Evolutionary conservation across 2,888 invertebrate species (phyloP), one percentile per base, ranked within the genome.

Genomic region (Apotomis turbidana): DNA sequence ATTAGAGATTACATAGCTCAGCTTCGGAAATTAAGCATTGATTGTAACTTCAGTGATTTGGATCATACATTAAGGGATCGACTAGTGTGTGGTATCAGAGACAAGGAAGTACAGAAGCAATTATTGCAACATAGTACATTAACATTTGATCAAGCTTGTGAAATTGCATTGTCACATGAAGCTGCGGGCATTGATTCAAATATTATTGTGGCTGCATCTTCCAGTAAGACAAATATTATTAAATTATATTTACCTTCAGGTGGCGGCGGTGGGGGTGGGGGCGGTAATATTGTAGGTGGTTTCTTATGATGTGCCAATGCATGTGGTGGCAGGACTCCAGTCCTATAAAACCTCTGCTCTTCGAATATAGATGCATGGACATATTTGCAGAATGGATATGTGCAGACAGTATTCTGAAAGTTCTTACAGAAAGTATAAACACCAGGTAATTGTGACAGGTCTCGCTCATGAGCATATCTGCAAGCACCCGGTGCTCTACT

Each of bases 351-450:
- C 15, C 81, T 74, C 55, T 88, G 87, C 59, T 90, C 88, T 69
- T 90, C 90, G 76, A 88, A 89, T 0, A 90, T 85, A 0, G 85
- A 80, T 0, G 90, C 90, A 74, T 90, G 91, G 0, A 89, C 88
- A 75, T 85, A 90, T 74, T 82, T 88, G 74, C 90, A 90, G 41
- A 83, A 80, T 0, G 84, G 80, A 36, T 77, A 78, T 0, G 76
- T 83, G 62, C 91, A 91, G 0, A 78, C 78, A 0, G 78, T 74
- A 46, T 90, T 90, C 63, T 90, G 90, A 58, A 81, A 90, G 49
- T 90, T 86, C 36, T 81, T 81, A 67, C 91, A 91, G 69, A 91
- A 91, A 5, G 85, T 88, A 54, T 86, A 89, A 0, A 90, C 81
- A 0, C 86, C 86, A 0, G 78, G 76, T 2, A 90, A 70, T 61